Conservation (phyloP, 2,797 vertebrate genomes). For the Nothura maculosa region DNA sequence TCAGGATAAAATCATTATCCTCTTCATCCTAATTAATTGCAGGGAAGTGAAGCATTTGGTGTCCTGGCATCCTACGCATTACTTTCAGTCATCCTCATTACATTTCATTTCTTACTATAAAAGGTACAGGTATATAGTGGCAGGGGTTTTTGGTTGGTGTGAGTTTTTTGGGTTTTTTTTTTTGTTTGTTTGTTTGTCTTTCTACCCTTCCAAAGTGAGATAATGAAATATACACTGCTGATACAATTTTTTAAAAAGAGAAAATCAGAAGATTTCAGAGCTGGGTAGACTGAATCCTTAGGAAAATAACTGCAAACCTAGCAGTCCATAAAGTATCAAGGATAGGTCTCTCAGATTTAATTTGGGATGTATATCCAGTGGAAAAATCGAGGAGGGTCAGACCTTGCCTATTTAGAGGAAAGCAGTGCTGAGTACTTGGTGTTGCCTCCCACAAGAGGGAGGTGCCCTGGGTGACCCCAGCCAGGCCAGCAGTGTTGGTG, state of each 20-base stretch:
- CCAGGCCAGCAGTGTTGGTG: neutral
- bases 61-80: neutral
- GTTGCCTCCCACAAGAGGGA: neutral
- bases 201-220: neutral
- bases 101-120: neutral
- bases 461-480: neutral
- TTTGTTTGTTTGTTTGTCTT: neutral
- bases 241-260: neutral
- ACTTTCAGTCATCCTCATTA: neutral
- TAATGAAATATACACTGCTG: neutral
- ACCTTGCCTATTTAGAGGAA: neutral
- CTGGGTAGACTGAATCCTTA: neutral
- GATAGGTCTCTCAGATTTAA: neutral
- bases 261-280: neutral
- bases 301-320: neutral
- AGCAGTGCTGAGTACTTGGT: neutral
- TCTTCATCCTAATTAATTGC: neutral
- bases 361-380: neutral
- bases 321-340: neutral
- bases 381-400: neutral
- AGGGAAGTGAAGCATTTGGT: neutral
- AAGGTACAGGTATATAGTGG: neutral
- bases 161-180: neutral
- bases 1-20: neutral
- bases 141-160: neutral